Percentiles rank a stretch among this genome's conserved stretches.
Evolutionary conservation across 2,113 vertebrate species (phyloP).

Genomic region (Sterna hirundo): DNA sequence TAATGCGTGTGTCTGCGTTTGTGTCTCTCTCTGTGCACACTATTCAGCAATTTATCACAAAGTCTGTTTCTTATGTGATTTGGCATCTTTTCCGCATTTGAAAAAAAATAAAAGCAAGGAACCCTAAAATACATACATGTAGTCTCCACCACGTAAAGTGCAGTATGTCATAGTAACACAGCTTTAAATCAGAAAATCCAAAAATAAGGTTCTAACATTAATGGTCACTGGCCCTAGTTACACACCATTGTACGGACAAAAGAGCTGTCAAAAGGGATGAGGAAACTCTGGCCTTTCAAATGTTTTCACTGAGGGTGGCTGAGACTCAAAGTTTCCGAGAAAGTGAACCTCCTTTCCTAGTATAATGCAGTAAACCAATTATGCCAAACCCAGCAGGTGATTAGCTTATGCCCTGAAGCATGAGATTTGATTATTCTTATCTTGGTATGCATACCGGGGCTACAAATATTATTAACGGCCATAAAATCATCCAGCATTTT

Average conservation of each 20-base stretch:
- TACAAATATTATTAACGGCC: constrained; percentile 16
- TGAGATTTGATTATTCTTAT: constrained; percentile 62
- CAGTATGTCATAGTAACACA: neutral
- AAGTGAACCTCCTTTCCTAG: constrained; percentile 12
- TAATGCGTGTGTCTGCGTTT: neutral
- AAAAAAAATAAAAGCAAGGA: neutral
- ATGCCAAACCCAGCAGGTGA: constrained; percentile 43
- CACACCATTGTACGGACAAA: neutral
- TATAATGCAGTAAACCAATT: constrained; percentile 48
- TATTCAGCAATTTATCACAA: neutral
- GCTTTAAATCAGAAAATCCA: neutral
- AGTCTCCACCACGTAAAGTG: neutral
- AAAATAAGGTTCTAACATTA: neutral
- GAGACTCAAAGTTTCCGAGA: neutral
- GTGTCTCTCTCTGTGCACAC: neutral
- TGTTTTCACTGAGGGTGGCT: neutral
- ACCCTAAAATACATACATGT: neutral
- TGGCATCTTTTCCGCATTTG: neutral
- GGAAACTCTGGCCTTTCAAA: neutral
- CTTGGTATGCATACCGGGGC: constrained; percentile 17
- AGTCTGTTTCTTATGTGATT: neutral
- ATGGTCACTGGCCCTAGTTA: neutral
- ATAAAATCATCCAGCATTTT: constrained; percentile 16
- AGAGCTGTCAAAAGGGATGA: constrained; percentile 26
- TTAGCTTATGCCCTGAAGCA: constrained; percentile 58